Conservation (phyloP, 2,888 invertebrate genomes). For the Cybosia mesomella region DNA sequence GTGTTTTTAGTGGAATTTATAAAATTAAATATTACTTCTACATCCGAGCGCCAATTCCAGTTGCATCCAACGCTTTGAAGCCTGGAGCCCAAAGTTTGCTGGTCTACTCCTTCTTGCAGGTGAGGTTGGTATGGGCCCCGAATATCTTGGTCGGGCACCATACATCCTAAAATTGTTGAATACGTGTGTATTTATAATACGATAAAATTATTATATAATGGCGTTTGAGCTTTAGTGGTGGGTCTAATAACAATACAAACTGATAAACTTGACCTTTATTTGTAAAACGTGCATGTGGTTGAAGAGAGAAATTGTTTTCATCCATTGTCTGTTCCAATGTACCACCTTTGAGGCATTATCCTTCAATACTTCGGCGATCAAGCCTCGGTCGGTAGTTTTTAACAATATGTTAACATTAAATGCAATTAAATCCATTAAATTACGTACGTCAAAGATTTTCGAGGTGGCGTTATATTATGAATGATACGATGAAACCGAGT, state of each 20-base stretch:
- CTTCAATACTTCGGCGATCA: not conserved
- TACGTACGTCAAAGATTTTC: no score
- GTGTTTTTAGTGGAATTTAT: no score
- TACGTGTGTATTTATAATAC: not conserved
- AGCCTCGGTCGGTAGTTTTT: not conserved
- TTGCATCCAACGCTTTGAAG: no score
- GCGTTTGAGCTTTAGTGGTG: not conserved
- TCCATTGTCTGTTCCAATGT: not conserved
- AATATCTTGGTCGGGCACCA: not conserved
- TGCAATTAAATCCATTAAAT: no score
- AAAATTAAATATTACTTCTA: no score
- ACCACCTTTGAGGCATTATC: not conserved
- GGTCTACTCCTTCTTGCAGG: no score
- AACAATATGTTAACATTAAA: no score
- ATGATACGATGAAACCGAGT: no score
- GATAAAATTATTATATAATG: not conserved
- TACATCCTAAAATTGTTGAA: not conserved
- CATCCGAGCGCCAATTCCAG: no score
- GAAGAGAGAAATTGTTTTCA: not conserved
- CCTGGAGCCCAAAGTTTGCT: no score
- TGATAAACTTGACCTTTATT: conserved; percentile 1
- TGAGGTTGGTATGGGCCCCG: no score
- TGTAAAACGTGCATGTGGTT: not conserved
- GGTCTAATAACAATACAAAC: not conserved
- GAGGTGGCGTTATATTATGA: no score